Percentiles rank a stretch among this genome's conserved stretches.
phyloP scores from a whole-genome alignment of 2,888 invertebrate genomes.

The Altica lythri region DNA sequence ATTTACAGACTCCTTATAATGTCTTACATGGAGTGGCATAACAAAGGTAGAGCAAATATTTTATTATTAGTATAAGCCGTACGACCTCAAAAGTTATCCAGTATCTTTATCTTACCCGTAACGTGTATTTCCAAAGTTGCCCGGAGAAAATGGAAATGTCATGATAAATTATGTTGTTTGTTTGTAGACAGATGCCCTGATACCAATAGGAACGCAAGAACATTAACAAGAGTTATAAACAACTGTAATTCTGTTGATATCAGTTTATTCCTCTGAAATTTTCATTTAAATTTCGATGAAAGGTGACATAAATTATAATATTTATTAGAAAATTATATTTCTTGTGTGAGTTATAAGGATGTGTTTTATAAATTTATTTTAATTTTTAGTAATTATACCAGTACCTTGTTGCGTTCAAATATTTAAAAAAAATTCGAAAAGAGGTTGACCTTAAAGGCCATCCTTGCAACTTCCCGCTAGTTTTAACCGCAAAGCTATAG shows the following conservation, averaged over 20 bases:
- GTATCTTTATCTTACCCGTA: conserved; percentile 40
- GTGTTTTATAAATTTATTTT: no score
- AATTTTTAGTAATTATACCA: no score
- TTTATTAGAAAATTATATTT: no score
- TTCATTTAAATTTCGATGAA: neutral
- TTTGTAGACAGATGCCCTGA: conserved; percentile 36
- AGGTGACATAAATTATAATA: no score
- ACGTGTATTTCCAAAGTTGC: conserved; percentile 40
- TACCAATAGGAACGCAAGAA: conserved; percentile 38
- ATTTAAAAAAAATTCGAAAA: no score
- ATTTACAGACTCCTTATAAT: no score
- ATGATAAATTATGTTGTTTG: conserved; percentile 49
- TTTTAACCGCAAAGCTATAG: no score
- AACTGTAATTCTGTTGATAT: conserved; percentile 24
- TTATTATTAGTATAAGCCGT: conserved; percentile 36
- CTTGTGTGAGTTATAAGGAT: no score
- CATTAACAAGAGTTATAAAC: conserved; percentile 39
- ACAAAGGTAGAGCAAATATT: conserved; percentile 29
- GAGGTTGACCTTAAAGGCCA: no score
- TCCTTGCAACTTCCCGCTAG: no score
- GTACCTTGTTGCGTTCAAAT: no score
- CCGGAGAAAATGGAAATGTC: conserved; percentile 47
- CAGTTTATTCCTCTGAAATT: neutral
- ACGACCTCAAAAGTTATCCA: conserved; percentile 33
- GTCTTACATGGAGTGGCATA: conserved; percentile 16